Percentiles rank a stretch among this genome's conserved stretches.
These are phyloP conservation scores for Cariama cristata DNA, from an alignment of 2,113 vertebrate species.

Conservation along the genomic window DNA sequence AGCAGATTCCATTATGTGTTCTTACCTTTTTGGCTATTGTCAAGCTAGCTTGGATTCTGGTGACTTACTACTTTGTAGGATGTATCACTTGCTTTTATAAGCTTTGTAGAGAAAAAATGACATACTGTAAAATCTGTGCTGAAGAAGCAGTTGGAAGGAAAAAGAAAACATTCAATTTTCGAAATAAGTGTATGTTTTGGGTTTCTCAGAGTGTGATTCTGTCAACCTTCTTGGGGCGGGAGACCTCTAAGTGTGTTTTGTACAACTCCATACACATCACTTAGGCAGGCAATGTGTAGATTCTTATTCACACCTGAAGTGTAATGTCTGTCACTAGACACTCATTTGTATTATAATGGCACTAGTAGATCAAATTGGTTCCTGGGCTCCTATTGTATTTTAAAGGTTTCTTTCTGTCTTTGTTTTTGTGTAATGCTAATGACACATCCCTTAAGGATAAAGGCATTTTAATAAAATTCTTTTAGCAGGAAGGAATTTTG, in stretches of 20 bases:
- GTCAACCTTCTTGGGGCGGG: background rate
- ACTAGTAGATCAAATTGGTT: background rate
- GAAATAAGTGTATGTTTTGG: background rate
- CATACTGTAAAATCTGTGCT: background rate
- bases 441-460: slow-evolving; percentile 57
- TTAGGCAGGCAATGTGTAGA: background rate
- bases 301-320: background rate
- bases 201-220: background rate
- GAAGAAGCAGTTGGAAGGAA: background rate
- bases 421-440: slow-evolving; percentile 63
- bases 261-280: background rate
- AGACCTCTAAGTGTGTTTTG: background rate
- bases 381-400: background rate
- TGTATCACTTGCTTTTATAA: background rate
- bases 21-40: background rate
- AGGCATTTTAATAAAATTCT: slow-evolving; percentile 68
- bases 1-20: background rate
- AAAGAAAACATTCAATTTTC: background rate
- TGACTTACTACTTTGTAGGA: background rate
- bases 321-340: background rate
- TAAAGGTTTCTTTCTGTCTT: slow-evolving; percentile 36
- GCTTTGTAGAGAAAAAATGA: background rate
- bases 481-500: slow-evolving; percentile 56
- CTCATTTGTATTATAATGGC: background rate
- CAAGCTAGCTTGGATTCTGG: background rate